A percentile compares a stretch with the other conserved stretches of the same genome.
These are phyloP conservation scores for Dilophus febrilis DNA, from an alignment of 2,888 invertebrate species.

Conservation along the genomic window DNA sequence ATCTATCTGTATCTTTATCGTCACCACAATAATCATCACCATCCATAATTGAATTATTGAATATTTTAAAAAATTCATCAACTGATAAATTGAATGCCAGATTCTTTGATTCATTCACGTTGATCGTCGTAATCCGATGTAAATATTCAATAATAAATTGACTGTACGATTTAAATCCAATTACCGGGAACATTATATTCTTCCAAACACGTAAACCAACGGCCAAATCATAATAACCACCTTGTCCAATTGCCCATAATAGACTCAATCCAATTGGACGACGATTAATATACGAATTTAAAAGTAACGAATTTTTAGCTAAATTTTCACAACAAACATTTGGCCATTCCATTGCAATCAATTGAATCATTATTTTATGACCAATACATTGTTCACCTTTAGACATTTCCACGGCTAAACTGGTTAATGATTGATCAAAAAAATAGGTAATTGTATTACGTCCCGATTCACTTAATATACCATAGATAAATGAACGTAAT, in stretches of 20 bases:
- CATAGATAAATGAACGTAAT: constrained; percentile 16
- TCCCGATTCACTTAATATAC: constrained; percentile 39
- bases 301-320: constrained; percentile 42
- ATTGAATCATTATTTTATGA: constrained; percentile 52
- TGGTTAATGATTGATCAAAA: constrained; percentile 50
- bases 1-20: neutral
- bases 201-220: constrained; percentile 54
- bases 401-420: constrained; percentile 54
- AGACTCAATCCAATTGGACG: constrained; percentile 54
- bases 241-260: constrained; percentile 62
- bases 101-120: neutral
- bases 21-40: neutral
- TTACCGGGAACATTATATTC: constrained; percentile 52
- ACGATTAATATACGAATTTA: constrained; percentile 61
- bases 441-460: constrained; percentile 46
- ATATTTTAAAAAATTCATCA: neutral
- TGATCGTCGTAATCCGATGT: constrained; percentile 15
- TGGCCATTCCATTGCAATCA: constrained; percentile 47
- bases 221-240: constrained; percentile 43
- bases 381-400: constrained; percentile 40
- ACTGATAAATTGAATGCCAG: neutral
- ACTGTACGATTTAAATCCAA: constrained; percentile 53
- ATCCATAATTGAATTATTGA: neutral
- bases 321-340: constrained; percentile 42
- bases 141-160: constrained; percentile 47